Evolutionary conservation across 2,797 vertebrate species (phyloP), one percentile per base, ranked within the genome.

Genomic region (Alectoris magna): DNA sequence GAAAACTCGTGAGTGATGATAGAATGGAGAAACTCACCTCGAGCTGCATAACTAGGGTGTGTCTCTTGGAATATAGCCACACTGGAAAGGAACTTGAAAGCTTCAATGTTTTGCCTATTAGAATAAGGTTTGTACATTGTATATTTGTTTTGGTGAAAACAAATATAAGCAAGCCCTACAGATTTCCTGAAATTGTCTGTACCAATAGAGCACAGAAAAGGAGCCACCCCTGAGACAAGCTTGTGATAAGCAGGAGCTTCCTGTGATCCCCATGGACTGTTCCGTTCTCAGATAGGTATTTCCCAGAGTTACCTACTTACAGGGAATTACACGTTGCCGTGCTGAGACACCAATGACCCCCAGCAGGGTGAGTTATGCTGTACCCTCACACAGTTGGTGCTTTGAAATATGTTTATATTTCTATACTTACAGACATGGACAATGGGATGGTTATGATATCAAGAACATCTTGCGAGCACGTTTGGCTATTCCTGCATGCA

Each of bases 321-420:
- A 76, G 49, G 44, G 67, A 90, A 78, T 58, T 68, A 71, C 73
- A 91, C 41, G 31, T 86, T 13, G 38, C 67, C 74, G 36, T 76
- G 68, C 58, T 68, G 82, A 84, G 74, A n/a, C 58, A 75, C 56
- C 78, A 82, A 70, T 69, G 79, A 84, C 74, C 66, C 23, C 1
- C 14, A 56, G 83, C 48, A 88, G 74, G 58, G 85, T 81, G 76
- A 94, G 84, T 81, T 70, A 84, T 43, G 76, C 36, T 86, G 15
- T 41, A 11, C 39, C 74, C 73, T 60, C 38, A 31, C 51, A 43
- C 60, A 78, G 4, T 58, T 64, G 21, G 53, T 94, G 71, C 71
- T 55, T 44, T 84, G 80, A 76, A 84, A 93, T 41, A 68, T 39
- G 22, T 93, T 91, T 82, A 39, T 88, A 66, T 94, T 86, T 14